Conservation (phyloP, 2,888 invertebrate species). For the Fissipunctia ypsillon region DNA sequence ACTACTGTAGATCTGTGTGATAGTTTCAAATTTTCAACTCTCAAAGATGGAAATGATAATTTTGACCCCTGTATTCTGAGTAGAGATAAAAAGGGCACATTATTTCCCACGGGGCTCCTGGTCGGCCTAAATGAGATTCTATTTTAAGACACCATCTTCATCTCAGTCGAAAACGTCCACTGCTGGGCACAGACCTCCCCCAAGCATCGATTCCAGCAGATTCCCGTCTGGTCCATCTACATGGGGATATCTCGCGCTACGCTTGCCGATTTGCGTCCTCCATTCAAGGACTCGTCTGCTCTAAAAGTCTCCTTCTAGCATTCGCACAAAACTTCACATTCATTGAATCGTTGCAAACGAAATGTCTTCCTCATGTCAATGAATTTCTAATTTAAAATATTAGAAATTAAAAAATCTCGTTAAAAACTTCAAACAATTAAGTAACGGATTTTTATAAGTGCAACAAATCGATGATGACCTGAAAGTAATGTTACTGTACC, state of each 20-base stretch:
- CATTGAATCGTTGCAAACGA: not conserved
- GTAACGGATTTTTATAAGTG: constrained; percentile 56
- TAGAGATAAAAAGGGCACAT: not conserved
- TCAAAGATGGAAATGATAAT: not conserved
- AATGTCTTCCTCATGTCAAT: not conserved
- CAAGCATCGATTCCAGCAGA: too few relatives aligned
- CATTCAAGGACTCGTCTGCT: not conserved
- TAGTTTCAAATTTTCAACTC: not conserved
- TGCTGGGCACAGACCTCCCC: too few relatives aligned
- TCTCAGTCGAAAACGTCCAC: too few relatives aligned
- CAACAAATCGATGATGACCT: constrained; percentile 57
- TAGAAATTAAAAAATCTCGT: constrained; percentile 22
- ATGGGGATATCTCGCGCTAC: not conserved
- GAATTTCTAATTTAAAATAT: constrained; percentile 18
- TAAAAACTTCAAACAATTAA: constrained; percentile 30
- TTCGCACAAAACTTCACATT: not conserved
- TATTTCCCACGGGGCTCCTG: not conserved
- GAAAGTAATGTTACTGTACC: constrained; percentile 28
- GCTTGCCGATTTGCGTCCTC: not conserved
- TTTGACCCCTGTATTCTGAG: not conserved
- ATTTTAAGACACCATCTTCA: not conserved
- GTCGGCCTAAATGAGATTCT: not conserved
- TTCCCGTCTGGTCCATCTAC: too few relatives aligned
- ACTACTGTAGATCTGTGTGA: constrained; percentile 30
- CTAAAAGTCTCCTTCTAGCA: not conserved